Base-by-base conservation (phyloP, 2,113 vertebrate species). In the Lepidothrix coronata region DNA sequence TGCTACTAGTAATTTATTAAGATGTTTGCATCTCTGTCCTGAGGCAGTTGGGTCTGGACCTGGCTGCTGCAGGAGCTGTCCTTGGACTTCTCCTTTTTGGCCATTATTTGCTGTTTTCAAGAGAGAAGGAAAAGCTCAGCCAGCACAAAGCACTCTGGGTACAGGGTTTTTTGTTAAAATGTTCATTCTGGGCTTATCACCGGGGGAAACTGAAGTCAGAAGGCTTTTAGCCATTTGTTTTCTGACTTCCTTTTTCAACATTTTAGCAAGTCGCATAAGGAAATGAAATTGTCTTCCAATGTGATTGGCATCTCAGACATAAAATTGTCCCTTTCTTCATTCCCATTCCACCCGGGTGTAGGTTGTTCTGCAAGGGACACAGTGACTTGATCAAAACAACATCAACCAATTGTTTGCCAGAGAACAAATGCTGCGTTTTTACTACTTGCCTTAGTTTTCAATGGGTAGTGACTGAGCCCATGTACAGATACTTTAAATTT, bases 381-480 rank as follows among this genome's bases (percentile, higher is more conserved):
- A 10, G 8, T 52, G 52, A 51, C 48, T 89, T 67, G 12, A 28
- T 66, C 11, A 46, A 67, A 59, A 25, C 16, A 52, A 12, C 31
- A 49, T 62, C 37, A 63, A 21, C 22, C 28, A 18, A 0, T 39
- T 76, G 17, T n/a, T 91, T 71, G n/a, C 25, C 33, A 46, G 46
- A 66, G 51, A 78, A 22, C 5, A 66, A 74, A 74, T 6, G 9
- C 4, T 33, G 2, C 23, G 5, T 28, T 77, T 85, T 93, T 55
- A 19, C 55, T 63, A 4, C 75, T 87, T 78, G 14, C 49, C 13
- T 71, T 37, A 2, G 12, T 48, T 39, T 91, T 89, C 71, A 35
- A 8, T 37, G 22, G 65, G 13, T 74, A n/a, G 16, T 66, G 41
- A 24, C 41, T 65, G 68, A 79, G 35, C 33, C 24, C 0, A 0